Evolutionary conservation across 2,797 vertebrate genomes (phyloP).

Genomic region (Neomorphus geoffroyi): DNA sequence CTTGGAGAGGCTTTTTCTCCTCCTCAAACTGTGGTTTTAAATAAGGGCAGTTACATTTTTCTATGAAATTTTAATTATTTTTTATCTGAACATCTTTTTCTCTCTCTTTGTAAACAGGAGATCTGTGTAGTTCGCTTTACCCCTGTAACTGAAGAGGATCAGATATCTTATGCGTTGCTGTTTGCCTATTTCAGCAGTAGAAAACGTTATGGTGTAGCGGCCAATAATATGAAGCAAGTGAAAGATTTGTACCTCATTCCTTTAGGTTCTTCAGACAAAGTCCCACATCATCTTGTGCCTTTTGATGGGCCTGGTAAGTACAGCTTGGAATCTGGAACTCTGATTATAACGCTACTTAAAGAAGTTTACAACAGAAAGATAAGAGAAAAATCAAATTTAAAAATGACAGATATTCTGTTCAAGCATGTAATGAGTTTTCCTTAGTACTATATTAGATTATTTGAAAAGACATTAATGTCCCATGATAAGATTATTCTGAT

Average conservation of each 20-base stretch:
- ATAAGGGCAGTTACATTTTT: background rate
- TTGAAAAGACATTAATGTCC: background rate
- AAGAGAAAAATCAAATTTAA: background rate
- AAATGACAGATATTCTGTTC: background rate
- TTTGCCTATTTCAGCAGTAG: slow-evolving; percentile 99
- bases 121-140: slow-evolving; percentile 96
- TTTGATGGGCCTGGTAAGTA: slow-evolving; percentile 97
- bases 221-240: slow-evolving; percentile 97
- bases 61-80: too few species aligned
- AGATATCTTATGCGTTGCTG: slow-evolving; percentile 94
- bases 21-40: background rate
- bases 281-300: slow-evolving; percentile 97
- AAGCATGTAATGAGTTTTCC: background rate
- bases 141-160: slow-evolving; percentile 97
- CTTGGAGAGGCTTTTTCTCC: background rate
- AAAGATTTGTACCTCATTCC: slow-evolving; percentile 99
- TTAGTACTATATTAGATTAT: background rate
- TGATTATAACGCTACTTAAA: accelerated
- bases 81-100: background rate
- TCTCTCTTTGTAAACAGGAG: slow-evolving; percentile 81
- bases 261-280: slow-evolving; percentile 92
- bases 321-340: background rate
- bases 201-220: slow-evolving; percentile 94
- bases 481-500: background rate
- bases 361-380: background rate